phyloP scores from a whole-genome alignment of 2,888 invertebrate genomes.

The Atethmia centrago region DNA sequence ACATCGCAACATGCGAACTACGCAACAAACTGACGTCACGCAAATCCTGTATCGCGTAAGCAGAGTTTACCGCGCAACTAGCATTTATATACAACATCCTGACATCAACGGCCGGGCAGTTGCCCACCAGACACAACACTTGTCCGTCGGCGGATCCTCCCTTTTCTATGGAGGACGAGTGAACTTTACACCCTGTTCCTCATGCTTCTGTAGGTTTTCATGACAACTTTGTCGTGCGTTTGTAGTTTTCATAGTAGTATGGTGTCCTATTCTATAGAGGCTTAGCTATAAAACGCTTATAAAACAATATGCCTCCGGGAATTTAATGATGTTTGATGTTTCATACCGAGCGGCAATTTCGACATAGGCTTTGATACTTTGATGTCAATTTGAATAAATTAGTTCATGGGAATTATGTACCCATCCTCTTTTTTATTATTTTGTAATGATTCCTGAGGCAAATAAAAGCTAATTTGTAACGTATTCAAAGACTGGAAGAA shows the following conservation, averaged over 20 bases:
- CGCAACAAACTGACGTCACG: too few relatives aligned
- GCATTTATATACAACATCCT: too few relatives aligned
- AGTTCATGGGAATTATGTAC: background rate
- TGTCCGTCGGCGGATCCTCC: too few relatives aligned
- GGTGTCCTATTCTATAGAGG: too few relatives aligned
- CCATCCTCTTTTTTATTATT: background rate
- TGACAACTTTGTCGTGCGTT: background rate
- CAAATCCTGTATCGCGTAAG: too few relatives aligned
- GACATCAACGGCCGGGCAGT: too few relatives aligned
- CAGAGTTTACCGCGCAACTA: too few relatives aligned
- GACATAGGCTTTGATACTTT: constrained; percentile 3
- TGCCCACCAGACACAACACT: too few relatives aligned
- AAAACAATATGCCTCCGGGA: background rate
- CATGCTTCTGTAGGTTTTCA: background rate
- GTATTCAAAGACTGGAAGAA: background rate
- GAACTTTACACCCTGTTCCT: too few relatives aligned
- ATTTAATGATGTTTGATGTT: constrained; percentile 40
- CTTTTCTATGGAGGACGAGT: too few relatives aligned
- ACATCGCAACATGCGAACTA: too few relatives aligned
- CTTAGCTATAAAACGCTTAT: background rate
- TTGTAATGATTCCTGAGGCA: background rate
- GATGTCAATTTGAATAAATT: constrained; percentile 9
- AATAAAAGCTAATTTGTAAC: background rate
- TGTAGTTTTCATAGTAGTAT: background rate
- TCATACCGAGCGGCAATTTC: constrained; percentile 6